Base-by-base conservation (phyloP, 2,888 invertebrate genomes). In the Melikaiella ostensackeni region DNA sequence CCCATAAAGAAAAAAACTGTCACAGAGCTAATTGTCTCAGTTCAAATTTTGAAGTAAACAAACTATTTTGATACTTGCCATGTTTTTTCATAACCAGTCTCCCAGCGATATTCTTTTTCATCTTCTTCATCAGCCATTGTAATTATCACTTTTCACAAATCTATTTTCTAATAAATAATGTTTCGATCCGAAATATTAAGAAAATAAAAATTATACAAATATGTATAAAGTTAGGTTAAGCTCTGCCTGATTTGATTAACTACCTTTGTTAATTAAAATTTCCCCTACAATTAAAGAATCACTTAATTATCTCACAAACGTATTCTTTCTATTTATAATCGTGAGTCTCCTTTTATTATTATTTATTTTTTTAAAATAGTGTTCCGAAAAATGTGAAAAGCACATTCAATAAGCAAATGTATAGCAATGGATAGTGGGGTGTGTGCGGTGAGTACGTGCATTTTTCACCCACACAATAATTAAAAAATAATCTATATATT, bases 71-170 rank as follows among this genome's bases (percentile, higher is more conserved):
- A 75, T 74, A 80, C 80, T 92, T 92, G 96, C 97, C 98, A 98
- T 89, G 98, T 98, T 92, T 97, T 98, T 90, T 98, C 98, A 91
- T 98, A 98, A 85, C 98, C 98, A 74, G 97, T 97, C 91, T 98
- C 98, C 98, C 98, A 98, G 75, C 98, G 95, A 90, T 98, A 98
- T 90, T 97, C 98, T 87, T 97, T 97, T 35, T 95, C 94, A 91
- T 97, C 96, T 66, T 96, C 96, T 76, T 90, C 91, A 79, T 97
- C 97, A 64, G 94, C 95, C 96, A 96, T 96, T 57, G 55, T 78
- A 16, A 19, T n/a, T 13, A 50, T n/a, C 50, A 46, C 42, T 50
- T 70, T 19, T 70, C 27, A 64, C 21, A 27, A 38, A 42, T 24
- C 7, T 64, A 64, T 9, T 24, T 42, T 64, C 16, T 21, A 16